Evolutionary conservation across 2,888 invertebrate species (phyloP).

Genomic region (Podabrus alpinus): DNA sequence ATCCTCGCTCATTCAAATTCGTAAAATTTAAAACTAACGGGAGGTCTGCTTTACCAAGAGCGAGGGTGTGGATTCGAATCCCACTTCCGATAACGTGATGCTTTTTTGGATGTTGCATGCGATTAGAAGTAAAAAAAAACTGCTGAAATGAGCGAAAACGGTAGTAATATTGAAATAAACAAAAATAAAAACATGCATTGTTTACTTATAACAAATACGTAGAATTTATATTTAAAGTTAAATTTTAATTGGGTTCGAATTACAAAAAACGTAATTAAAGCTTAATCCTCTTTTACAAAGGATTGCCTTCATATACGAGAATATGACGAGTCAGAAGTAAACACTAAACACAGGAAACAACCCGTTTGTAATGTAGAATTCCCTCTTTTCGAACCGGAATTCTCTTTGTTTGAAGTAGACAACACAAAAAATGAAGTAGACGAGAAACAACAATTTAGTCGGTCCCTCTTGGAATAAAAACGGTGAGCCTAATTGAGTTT

Average conservation of each 20-base stretch:
- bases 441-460: constrained; percentile 29
- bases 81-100: not conserved
- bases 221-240: not conserved
- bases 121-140: too few relatives aligned
- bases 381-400: constrained; percentile 23
- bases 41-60: not conserved
- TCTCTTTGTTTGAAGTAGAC: constrained; percentile 30
- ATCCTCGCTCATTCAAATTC: not conserved
- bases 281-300: constrained; percentile 21
- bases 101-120: not conserved
- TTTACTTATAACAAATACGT: not conserved
- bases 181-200: not conserved
- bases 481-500: constrained; percentile 31
- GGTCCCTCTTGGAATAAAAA: constrained; percentile 29
- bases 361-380: constrained; percentile 23
- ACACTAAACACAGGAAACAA: constrained; percentile 23
- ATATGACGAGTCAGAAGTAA: constrained; percentile 10
- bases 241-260: constrained; percentile 18
- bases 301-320: constrained; percentile 14
- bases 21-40: too few relatives aligned
- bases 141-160: too few relatives aligned
- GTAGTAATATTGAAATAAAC: too few relatives aligned
- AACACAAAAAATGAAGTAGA: constrained; percentile 30
- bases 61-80: not conserved
- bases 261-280: constrained; percentile 21